These are phyloP conservation scores for Nomada lathburiana DNA, from an alignment of 2,888 invertebrate species.

Conservation along the genomic window DNA sequence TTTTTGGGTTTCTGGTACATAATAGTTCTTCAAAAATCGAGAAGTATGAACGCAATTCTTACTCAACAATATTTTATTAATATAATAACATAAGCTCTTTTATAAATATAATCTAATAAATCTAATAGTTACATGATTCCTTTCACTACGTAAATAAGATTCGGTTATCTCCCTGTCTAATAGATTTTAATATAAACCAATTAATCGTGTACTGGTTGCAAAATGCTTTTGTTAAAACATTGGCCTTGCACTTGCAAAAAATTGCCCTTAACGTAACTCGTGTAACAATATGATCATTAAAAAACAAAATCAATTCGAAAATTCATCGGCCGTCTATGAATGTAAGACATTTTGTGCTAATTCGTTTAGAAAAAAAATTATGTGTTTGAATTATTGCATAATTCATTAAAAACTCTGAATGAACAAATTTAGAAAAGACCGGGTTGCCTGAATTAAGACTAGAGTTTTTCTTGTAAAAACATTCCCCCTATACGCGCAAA, in stretches of 20 bases:
- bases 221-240: conserved; percentile 8
- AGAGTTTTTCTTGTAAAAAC: conserved; percentile 65
- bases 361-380: conserved; percentile 14
- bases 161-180: conserved; percentile 23
- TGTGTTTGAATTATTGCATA: not conserved
- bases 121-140: conserved; percentile 37
- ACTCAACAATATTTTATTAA: conserved; percentile 66
- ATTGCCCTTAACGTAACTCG: not conserved
- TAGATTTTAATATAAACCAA: conserved; percentile 44
- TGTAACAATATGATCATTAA: conserved; percentile 2
- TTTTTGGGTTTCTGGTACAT: no score
- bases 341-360: conserved; percentile 20
- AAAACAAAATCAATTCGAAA: conserved; percentile 37
- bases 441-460: conserved; percentile 56
- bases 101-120: conserved; percentile 65
- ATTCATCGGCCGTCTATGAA: not conserved
- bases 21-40: not conserved
- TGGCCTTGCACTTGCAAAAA: conserved; percentile 1
- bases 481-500: conserved; percentile 53
- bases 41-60: conserved; percentile 12
- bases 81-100: conserved; percentile 55
- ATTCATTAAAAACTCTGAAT: conserved; percentile 26
- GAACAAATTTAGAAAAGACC: conserved; percentile 27
- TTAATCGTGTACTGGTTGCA: not conserved
- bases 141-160: conserved; percentile 45